phyloP scores from a whole-genome alignment of 2,113 vertebrate genomes.

The Chlamydotis undulata region DNA sequence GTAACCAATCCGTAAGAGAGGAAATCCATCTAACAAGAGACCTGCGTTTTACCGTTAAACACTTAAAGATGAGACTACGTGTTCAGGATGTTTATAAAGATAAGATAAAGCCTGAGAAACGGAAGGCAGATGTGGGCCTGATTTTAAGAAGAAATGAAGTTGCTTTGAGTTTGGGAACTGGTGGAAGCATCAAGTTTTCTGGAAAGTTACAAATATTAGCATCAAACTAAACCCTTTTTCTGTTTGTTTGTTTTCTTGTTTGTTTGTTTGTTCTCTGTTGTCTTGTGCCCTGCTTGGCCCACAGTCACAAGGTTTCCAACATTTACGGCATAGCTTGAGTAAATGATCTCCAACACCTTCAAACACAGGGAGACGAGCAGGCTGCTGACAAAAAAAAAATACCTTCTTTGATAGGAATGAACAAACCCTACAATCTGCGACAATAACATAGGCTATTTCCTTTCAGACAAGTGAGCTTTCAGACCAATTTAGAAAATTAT shows the following conservation, averaged over 20 bases:
- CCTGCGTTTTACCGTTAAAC: background rate
- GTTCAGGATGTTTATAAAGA: background rate
- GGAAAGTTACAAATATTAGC: background rate
- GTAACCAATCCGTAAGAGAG: background rate
- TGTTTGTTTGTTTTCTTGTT: too few species aligned
- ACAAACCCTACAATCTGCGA: background rate
- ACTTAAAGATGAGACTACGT: background rate
- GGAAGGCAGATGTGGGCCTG: background rate
- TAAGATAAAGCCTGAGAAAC: background rate
- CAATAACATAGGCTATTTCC: background rate
- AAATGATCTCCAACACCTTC: background rate
- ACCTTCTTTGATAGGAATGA: too few species aligned
- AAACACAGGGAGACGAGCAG: background rate
- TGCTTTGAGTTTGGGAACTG: background rate
- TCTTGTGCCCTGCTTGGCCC: background rate
- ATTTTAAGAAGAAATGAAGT: background rate
- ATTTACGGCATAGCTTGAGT: background rate
- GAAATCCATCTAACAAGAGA: background rate
- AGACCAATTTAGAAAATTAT: slow-evolving; percentile 47
- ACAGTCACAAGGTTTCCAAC: background rate
- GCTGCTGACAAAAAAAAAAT: background rate
- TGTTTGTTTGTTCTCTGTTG: background rate
- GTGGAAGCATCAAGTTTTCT: background rate
- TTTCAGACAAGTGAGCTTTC: background rate
- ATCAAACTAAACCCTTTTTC: background rate